Evolutionary conservation across 2,113 vertebrate species (phyloP).

Genomic region (Actenoides hombroni): DNA sequence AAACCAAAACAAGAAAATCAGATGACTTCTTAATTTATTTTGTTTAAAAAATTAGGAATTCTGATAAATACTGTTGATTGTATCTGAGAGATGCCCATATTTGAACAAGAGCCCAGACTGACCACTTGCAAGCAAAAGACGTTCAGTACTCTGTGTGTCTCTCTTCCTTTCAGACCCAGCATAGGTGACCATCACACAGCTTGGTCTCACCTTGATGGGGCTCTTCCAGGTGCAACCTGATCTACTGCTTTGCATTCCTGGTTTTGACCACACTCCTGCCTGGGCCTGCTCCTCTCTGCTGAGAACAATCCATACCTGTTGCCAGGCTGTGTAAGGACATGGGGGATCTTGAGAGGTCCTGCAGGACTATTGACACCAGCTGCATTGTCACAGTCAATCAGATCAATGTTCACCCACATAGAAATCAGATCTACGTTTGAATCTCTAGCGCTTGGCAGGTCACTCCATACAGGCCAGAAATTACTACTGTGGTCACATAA

Average conservation of each 20-base stretch:
- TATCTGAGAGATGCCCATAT: too few relatives aligned
- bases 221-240: not conserved
- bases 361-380: too few relatives aligned
- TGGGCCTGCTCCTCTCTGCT: too few relatives aligned
- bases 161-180: not conserved
- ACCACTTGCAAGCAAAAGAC: not conserved
- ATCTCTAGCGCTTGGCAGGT: not conserved
- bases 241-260: too few relatives aligned
- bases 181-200: fast-evolving
- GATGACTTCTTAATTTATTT: not conserved
- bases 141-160: not conserved
- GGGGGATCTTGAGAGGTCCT: too few relatives aligned
- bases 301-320: not conserved
- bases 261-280: fast-evolving
- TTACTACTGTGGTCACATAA: not conserved
- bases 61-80: not conserved
- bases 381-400: too few relatives aligned
- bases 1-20: not conserved
- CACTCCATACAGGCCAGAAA: not conserved
- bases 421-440: not conserved
- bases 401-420: not conserved
- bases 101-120: not conserved
- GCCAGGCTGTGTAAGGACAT: too few relatives aligned
- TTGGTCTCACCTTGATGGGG: fast-evolving
- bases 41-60: not conserved